Evolutionary conservation across 2,113 vertebrate genomes (phyloP).

Genomic region (Nerophis ophidion): DNA sequence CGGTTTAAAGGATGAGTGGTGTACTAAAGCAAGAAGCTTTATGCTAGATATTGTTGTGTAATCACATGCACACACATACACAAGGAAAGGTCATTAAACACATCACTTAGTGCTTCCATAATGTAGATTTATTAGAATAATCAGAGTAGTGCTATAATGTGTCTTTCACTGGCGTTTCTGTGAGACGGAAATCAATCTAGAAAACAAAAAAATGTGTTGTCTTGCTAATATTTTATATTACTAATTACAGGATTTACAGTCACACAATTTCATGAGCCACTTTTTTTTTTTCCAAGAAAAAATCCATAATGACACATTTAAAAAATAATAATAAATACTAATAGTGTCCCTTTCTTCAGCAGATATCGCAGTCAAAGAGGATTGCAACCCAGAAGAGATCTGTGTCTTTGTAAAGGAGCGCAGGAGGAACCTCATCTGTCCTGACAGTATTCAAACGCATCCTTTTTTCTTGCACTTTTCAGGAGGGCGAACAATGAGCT

Average conservation of each 20-base stretch:
- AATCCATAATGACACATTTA: conserved; percentile 28
- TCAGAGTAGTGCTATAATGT: conserved; percentile 70
- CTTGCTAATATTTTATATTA: conserved; percentile 70
- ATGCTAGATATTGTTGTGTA: conserved; percentile 1
- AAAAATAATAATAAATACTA: conserved; percentile 66
- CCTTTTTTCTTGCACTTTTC: conserved; percentile 2
- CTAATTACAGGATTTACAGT: conserved; percentile 74
- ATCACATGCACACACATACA: conserved; percentile 22
- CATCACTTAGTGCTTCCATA: conserved; percentile 56
- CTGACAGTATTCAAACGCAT: background rate
- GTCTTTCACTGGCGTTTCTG: conserved; percentile 51
- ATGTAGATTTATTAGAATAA: conserved; percentile 72
- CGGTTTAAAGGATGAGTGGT: background rate
- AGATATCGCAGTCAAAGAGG: conserved; percentile 5
- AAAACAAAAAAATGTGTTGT: conserved; percentile 55
- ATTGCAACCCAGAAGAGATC: background rate
- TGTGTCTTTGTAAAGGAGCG: background rate
- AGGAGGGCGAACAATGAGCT: background rate
- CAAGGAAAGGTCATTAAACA: conserved; percentile 32
- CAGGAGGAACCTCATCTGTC: conserved; percentile 25
- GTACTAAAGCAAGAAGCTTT: background rate
- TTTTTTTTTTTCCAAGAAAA: conserved; percentile 43
- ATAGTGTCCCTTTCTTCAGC: conserved; percentile 23
- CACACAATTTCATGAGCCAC: conserved; percentile 53
- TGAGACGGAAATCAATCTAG: conserved; percentile 53